phyloP scores from a whole-genome alignment of 2,797 vertebrate species.

The Eupleurogrammus muticus region DNA sequence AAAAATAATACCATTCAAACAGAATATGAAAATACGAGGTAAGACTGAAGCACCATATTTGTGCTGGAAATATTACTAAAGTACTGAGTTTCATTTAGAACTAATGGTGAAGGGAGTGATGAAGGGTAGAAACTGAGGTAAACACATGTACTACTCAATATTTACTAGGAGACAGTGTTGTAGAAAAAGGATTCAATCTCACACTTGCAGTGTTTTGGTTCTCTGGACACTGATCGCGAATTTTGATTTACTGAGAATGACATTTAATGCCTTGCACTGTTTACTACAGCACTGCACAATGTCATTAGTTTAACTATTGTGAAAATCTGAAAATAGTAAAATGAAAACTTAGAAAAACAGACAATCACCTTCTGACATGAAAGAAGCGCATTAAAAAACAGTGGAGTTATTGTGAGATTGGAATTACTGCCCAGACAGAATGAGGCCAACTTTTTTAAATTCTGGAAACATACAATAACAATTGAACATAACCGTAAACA shows the following conservation, averaged over 20 bases:
- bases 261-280: neutral
- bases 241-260: neutral
- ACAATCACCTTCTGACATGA: neutral
- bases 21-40: slow-evolving; percentile 63
- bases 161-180: slow-evolving; percentile 15
- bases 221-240: slow-evolving; percentile 1
- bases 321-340: slow-evolving; percentile 9
- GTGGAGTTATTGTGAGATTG: neutral
- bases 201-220: neutral
- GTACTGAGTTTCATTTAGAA: slow-evolving; percentile 21
- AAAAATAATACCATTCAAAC: slow-evolving; percentile 58
- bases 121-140: slow-evolving; percentile 35
- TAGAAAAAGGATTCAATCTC: neutral
- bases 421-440: neutral
- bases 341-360: neutral
- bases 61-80: slow-evolving; percentile 30
- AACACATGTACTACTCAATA: slow-evolving; percentile 29
- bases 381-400: neutral
- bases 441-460: slow-evolving; percentile 23
- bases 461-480: slow-evolving; percentile 19
- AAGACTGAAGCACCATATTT: slow-evolving; percentile 52
- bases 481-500: slow-evolving; percentile 43
- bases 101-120: neutral
- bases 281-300: neutral
- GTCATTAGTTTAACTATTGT: slow-evolving; percentile 5